phyloP scores from a whole-genome alignment of 1,140 invertebrate genomes.

The Zeugodacus cucurbitae region DNA sequence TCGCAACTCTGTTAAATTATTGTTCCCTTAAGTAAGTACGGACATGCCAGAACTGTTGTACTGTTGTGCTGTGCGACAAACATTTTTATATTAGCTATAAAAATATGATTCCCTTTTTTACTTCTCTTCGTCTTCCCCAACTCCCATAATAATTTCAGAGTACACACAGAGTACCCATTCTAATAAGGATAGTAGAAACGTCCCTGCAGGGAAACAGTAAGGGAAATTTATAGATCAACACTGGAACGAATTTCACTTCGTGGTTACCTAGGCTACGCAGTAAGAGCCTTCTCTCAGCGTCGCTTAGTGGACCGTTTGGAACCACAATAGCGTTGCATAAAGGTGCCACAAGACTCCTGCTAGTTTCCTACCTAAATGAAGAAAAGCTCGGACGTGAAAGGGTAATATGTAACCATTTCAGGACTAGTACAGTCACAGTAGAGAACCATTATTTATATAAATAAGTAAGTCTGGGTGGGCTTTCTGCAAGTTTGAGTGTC shows the following conservation, averaged over 20 bases:
- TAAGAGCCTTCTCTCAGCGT: no score
- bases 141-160: neutral
- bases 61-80: neutral
- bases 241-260: no score
- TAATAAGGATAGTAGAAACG: neutral
- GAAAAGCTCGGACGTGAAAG: no score
- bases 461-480: neutral
- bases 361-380: no score
- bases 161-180: neutral
- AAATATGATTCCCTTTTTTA: slow-evolving; percentile 5
- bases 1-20: slow-evolving; percentile 5
- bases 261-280: no score
- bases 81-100: slow-evolving; percentile 35
- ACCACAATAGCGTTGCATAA: no score
- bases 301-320: no score
- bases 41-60: neutral
- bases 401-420: no score
- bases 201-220: no score
- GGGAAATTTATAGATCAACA: no score
- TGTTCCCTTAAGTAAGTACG: slow-evolving; percentile 28
- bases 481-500: neutral
- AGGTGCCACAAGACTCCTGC: no score
- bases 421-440: neutral
- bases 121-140: neutral
- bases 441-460: neutral